A percentile compares a stretch with the other conserved stretches of the same genome.
phyloP scores from a whole-genome alignment of 2,797 vertebrate species.

The Zalophus californianus region DNA sequence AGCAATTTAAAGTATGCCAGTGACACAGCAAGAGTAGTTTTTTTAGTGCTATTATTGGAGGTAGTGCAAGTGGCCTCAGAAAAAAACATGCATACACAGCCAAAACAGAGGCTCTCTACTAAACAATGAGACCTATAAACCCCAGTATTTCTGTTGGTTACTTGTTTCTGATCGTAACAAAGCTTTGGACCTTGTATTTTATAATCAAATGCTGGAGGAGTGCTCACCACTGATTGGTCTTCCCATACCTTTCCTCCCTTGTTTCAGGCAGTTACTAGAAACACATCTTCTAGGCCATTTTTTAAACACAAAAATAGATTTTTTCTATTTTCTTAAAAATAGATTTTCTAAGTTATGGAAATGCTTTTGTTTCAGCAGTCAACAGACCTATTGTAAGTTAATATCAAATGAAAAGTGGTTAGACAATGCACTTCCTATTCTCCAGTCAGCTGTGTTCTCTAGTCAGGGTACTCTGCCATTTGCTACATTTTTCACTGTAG shows the following conservation, averaged over 20 bases:
- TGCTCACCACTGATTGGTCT: background rate
- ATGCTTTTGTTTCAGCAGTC: slow-evolving; percentile 15
- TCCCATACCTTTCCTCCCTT: background rate
- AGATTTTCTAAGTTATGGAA: slow-evolving; percentile 33
- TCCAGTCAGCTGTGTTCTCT: background rate
- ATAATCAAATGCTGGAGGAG: background rate
- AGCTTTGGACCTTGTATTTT: background rate
- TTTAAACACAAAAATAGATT: slow-evolving; percentile 5
- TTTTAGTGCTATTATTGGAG: background rate
- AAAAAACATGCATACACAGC: background rate
- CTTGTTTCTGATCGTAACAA: slow-evolving; percentile 30
- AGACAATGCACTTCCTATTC: background rate
- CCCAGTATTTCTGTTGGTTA: background rate
- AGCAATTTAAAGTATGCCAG: background rate
- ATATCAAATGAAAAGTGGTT: background rate
- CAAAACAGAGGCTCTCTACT: background rate
- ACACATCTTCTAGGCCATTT: background rate
- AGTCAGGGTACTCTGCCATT: background rate
- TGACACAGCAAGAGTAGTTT: background rate
- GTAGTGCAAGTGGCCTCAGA: background rate
- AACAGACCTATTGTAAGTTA: background rate
- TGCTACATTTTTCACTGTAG: background rate
- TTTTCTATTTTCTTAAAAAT: background rate
- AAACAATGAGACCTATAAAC: background rate
- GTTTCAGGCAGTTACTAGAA: background rate